These are phyloP conservation scores for Scopus umbretta DNA, from an alignment of 2,113 vertebrate species.

Conservation along the genomic window DNA sequence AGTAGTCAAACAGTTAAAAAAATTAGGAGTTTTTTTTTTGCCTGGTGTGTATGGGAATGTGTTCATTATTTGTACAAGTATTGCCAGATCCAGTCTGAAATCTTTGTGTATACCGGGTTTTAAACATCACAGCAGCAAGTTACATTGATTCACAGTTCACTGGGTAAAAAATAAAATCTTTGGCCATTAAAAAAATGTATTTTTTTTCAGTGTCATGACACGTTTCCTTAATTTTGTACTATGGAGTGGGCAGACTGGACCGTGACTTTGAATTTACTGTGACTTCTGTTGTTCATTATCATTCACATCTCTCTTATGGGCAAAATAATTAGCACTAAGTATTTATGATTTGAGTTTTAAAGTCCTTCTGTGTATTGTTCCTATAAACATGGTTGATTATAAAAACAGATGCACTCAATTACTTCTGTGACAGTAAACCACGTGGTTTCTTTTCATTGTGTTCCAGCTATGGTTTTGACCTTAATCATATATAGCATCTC, in stretches of 20 bases:
- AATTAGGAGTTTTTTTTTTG: fast-evolving
- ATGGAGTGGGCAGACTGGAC: background rate
- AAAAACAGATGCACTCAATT: background rate
- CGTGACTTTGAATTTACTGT: background rate
- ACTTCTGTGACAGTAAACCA: background rate
- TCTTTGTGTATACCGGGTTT: background rate
- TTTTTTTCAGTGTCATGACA: background rate
- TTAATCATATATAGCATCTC: background rate
- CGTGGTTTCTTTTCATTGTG: background rate
- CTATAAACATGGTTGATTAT: background rate
- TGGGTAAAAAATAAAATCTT: background rate
- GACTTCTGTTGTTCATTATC: background rate
- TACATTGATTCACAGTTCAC: background rate
- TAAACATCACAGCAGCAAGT: background rate
- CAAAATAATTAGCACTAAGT: background rate
- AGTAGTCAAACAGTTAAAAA: background rate
- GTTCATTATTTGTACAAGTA: background rate
- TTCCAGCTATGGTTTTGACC: background rate
- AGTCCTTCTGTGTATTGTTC: background rate
- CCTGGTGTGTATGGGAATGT: background rate
- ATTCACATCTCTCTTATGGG: background rate
- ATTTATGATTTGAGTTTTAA: background rate
- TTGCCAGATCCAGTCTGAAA: background rate
- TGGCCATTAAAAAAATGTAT: background rate
- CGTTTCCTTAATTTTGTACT: background rate